A percentile compares a stretch with the other conserved stretches of the same genome.
phyloP scores from a whole-genome alignment of 2,888 invertebrate genomes.

The Lepidonotus clava region DNA sequence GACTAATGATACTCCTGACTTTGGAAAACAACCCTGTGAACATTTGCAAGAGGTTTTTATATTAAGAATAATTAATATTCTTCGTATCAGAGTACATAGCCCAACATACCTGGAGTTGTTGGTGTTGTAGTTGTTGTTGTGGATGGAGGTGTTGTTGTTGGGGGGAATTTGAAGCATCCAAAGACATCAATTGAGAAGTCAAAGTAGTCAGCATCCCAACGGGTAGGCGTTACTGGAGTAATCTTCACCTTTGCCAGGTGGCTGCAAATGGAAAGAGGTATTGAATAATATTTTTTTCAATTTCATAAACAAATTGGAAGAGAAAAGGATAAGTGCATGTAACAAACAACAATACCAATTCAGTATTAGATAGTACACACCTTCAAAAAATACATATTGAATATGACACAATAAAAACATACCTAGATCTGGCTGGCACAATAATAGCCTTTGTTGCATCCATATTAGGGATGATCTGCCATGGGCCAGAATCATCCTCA shows the following conservation, averaged over 20 bases:
- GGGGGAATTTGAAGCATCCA: constrained; percentile 44
- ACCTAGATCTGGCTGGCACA: neutral
- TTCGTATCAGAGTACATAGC: no score
- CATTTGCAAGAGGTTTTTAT: no score
- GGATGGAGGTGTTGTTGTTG: constrained; percentile 21
- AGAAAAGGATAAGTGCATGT: no score
- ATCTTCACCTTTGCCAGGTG: constrained; percentile 37
- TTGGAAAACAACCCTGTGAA: no score
- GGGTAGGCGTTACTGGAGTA: constrained; percentile 5
- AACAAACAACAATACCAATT: no score
- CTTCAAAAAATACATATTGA: neutral
- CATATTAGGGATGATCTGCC: constrained; percentile 8
- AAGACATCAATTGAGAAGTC: constrained; percentile 25
- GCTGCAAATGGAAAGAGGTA: neutral
- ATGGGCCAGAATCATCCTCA: neutral
- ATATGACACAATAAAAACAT: neutral
- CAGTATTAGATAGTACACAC: no score
- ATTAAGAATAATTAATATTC: no score
- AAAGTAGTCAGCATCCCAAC: neutral
- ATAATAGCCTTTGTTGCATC: neutral
- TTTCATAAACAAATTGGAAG: neutral
- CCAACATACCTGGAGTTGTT: constrained; percentile 41
- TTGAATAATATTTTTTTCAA: neutral
- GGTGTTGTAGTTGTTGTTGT: neutral
- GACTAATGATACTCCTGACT: no score